Percentiles rank a stretch among this genome's conserved stretches.
Conservation (phyloP, 2,113 vertebrate species). For the Aplodontia rufa region DNA sequence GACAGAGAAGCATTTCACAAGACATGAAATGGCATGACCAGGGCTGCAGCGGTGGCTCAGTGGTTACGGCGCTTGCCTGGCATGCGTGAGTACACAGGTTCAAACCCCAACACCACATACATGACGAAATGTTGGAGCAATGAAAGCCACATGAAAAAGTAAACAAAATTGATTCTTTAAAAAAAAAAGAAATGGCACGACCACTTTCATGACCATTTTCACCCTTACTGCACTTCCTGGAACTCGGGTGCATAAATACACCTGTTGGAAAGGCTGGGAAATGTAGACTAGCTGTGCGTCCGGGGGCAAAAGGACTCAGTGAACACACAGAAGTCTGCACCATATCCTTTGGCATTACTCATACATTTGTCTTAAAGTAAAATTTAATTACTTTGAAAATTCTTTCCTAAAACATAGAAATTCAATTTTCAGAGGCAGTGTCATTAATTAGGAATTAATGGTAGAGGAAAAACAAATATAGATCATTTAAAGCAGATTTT, state of each 20-base stretch:
- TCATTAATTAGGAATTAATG: background rate
- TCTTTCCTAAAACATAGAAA: background rate
- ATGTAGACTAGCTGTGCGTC: background rate
- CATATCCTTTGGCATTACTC: background rate
- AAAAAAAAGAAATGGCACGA: background rate
- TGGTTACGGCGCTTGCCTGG: too few relatives aligned
- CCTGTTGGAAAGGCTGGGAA: background rate
- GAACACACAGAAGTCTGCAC: background rate
- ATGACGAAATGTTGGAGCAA: too few relatives aligned
- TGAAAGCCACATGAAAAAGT: too few relatives aligned
- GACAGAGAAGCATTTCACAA: background rate
- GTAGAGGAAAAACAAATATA: background rate
- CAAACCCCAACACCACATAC: too few relatives aligned
- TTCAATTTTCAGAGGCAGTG: background rate
- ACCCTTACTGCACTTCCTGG: background rate
- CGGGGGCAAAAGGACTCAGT: background rate
- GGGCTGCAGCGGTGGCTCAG: too few relatives aligned
- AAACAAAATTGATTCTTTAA: too few relatives aligned
- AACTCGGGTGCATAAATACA: background rate
- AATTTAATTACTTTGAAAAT: conserved; percentile 7
- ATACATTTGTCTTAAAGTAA: background rate
- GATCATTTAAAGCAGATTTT: conserved; percentile 33
- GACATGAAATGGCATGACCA: background rate
- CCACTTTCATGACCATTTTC: background rate
- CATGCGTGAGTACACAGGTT: too few relatives aligned